Evolutionary conservation across 64 coral and sea anemone genomes (phyloP).

Genomic region (Exaiptasia diaphana): DNA sequence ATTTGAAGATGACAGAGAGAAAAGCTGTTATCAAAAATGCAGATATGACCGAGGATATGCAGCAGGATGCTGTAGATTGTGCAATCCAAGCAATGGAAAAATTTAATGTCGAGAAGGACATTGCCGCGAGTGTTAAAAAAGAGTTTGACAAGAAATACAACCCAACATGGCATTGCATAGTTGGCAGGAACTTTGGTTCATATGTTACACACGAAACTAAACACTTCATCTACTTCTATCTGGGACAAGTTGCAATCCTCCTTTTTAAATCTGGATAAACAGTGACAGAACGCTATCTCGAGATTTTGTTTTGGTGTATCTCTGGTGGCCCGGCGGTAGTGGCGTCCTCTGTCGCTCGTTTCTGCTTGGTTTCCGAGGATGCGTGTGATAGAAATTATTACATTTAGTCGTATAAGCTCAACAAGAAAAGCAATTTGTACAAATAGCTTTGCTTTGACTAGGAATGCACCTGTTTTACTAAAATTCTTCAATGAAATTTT

Average conservation of each 20-base stretch:
- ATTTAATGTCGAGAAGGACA: conserved; percentile 98
- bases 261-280: conserved; percentile 92
- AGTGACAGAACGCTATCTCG: too few relatives aligned
- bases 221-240: conserved; percentile 99
- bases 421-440: too few relatives aligned
- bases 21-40: conserved; percentile 98
- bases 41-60: conserved; percentile 98
- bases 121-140: conserved; percentile 92
- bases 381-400: too few relatives aligned
- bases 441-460: too few relatives aligned
- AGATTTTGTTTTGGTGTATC: too few relatives aligned
- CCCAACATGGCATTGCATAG: conserved; percentile 99
- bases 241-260: conserved; percentile 97
- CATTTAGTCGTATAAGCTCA: too few relatives aligned
- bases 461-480: too few relatives aligned
- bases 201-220: conserved; percentile 99
- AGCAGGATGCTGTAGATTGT: conserved; percentile 85
- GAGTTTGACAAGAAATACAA: conserved; percentile 99
- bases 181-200: conserved; percentile 97
- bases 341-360: too few relatives aligned
- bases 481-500: too few relatives aligned
- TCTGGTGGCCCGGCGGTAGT: too few relatives aligned
- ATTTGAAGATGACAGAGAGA: conserved; percentile 87
- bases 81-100: conserved; percentile 86
- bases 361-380: too few relatives aligned